Evolutionary conservation across 2,888 invertebrate species (phyloP).

Genomic region (Poecilus cupreus): DNA sequence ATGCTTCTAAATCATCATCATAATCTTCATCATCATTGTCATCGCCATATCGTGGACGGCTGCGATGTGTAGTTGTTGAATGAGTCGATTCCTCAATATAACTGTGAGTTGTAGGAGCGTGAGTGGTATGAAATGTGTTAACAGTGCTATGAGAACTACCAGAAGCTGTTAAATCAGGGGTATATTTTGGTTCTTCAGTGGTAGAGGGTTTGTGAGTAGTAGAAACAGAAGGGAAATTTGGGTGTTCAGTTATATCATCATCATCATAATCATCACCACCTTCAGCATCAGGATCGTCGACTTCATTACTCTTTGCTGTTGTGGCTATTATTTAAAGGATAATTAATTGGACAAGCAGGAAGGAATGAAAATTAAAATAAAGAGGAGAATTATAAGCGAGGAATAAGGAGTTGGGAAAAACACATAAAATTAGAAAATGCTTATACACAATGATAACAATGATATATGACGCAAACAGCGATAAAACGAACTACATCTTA

Average conservation of each 20-base stretch:
- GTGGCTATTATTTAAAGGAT: constrained; percentile 15
- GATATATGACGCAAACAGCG: constrained; percentile 38
- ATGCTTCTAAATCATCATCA: constrained; percentile 11
- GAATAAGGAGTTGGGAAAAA: constrained; percentile 22
- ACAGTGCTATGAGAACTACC: constrained; percentile 19
- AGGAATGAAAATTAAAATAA: background rate
- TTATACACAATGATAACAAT: constrained; percentile 50
- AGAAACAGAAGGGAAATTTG: constrained; percentile 22
- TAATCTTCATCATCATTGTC: constrained; percentile 1
- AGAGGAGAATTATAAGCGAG: background rate
- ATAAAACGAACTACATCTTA: constrained; percentile 21
- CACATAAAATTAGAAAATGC: constrained; percentile 55
- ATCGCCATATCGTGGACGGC: background rate
- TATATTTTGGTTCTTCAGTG: constrained; percentile 34
- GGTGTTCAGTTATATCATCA: constrained; percentile 52
- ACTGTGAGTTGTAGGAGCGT: background rate
- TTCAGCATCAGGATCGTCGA: constrained; percentile 53
- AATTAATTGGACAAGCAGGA: constrained; percentile 9
- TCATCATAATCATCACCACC: constrained; percentile 56
- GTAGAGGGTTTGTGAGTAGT: constrained; percentile 37
- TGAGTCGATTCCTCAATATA: too few species aligned
- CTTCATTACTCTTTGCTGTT: constrained; percentile 33
- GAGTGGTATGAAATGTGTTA: constrained; percentile 2
- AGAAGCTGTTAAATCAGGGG: constrained; percentile 19
- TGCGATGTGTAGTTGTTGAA: background rate